Evolutionary conservation across 2,113 vertebrate genomes (phyloP).

Genomic region (Trochalopteron elliotii): DNA sequence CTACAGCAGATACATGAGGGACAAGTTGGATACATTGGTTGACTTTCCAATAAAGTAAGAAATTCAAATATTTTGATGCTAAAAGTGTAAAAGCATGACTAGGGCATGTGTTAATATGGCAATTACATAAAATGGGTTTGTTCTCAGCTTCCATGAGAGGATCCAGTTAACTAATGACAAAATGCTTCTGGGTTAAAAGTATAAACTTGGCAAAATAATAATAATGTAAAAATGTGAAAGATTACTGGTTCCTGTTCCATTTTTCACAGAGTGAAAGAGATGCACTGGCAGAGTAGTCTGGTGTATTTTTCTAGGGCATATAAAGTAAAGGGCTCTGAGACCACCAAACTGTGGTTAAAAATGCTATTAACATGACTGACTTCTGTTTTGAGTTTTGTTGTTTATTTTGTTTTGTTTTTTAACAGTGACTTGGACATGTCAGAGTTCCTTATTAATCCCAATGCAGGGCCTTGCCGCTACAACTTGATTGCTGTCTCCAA

Average conservation of each 20-base stretch:
- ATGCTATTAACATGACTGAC: not conserved
- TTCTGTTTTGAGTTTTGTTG: not conserved
- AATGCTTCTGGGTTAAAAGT: not conserved
- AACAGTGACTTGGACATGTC: slow-evolving; percentile 98
- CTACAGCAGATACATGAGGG: slow-evolving; percentile 98
- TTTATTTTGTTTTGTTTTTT: not conserved
- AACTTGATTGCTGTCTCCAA: slow-evolving; percentile 99
- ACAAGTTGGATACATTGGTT: slow-evolving; percentile 96
- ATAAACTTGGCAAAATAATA: not conserved
- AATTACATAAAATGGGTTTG: not conserved
- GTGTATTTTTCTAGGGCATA: not conserved
- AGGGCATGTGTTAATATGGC: not conserved
- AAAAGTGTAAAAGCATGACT: not conserved
- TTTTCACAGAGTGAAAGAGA: not conserved
- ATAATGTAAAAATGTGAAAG: not conserved
- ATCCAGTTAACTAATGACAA: not conserved
- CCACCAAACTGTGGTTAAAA: not conserved
- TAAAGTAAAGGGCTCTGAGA: not conserved
- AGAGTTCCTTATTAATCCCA: slow-evolving; percentile 97
- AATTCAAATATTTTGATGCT: not conserved
- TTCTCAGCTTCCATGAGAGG: not conserved
- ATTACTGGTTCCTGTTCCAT: not conserved
- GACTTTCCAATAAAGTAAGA: slow-evolving; percentile 90
- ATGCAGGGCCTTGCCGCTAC: slow-evolving; percentile 92
- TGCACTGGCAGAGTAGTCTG: not conserved